Conservation (phyloP, 2,113 vertebrate species). For the Furnarius figulus region DNA sequence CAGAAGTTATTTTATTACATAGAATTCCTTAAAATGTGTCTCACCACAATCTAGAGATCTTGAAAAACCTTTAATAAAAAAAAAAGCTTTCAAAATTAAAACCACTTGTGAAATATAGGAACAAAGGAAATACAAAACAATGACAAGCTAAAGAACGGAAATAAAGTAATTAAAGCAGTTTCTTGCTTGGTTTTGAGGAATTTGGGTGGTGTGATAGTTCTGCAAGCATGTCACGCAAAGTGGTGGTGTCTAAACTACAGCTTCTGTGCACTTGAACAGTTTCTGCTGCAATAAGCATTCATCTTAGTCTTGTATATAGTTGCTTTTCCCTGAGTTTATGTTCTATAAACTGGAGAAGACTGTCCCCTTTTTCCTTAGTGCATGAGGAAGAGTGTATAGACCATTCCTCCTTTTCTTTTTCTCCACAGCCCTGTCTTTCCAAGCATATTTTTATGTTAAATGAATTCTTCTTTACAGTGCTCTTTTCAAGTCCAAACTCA, state of each 20-base stretch:
- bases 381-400: not conserved
- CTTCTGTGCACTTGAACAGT: not conserved
- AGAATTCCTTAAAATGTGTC: not conserved
- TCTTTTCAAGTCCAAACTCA: not conserved
- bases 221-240: not conserved
- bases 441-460: not conserved
- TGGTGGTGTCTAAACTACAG: not conserved
- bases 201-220: not conserved
- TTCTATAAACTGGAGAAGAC: not conserved
- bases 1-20: conserved; percentile 11
- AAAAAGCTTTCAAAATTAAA: conserved; percentile 4
- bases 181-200: not conserved
- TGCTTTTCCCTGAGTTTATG: not conserved
- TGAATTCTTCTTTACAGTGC: not conserved
- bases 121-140: conserved; percentile 16
- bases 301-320: not conserved
- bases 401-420: not conserved
- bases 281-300: not conserved
- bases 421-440: not conserved
- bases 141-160: not conserved
- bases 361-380: not conserved
- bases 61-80: not conserved
- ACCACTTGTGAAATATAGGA: not conserved
- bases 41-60: not conserved
- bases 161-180: conserved; percentile 12